Conservation (phyloP, 1,140 invertebrate genomes). For the Drosophila ercepeae region DNA sequence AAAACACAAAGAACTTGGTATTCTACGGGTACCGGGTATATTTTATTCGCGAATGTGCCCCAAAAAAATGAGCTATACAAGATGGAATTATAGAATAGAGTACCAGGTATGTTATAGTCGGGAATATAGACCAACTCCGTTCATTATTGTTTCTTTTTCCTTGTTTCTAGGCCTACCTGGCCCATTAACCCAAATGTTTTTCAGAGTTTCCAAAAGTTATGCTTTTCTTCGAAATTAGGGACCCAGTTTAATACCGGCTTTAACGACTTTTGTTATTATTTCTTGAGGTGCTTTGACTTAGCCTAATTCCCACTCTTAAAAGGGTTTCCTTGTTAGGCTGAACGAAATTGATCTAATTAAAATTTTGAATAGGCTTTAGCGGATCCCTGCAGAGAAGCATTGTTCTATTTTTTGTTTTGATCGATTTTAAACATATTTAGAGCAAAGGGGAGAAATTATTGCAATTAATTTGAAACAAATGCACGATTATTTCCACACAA, state of each 20-base stretch:
- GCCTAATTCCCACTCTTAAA: constrained; percentile 14
- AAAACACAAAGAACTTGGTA: neutral
- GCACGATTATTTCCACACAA: constrained; percentile 75
- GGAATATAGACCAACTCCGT: no score
- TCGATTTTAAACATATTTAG: constrained; percentile 14
- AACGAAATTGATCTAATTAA: constrained; percentile 53
- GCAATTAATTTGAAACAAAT: constrained; percentile 62
- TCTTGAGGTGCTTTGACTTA: constrained; percentile 11
- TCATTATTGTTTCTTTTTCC: no score
- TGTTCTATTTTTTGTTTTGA: constrained; percentile 2
- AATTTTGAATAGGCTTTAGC: constrained; percentile 35
- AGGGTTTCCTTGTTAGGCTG: constrained; percentile 33
- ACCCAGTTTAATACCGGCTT: no score
- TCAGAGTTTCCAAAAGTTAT: neutral
- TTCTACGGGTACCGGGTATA: neutral
- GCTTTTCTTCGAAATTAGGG: neutral
- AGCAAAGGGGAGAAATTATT: constrained; percentile 30
- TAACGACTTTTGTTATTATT: constrained; percentile 23
- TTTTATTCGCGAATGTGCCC: no score
- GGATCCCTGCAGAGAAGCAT: no score
- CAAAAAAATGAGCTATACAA: no score
- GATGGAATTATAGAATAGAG: no score
- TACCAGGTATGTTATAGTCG: no score
- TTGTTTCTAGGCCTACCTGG: constrained; percentile 6
- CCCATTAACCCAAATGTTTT: neutral